Conservation (phyloP, 2,113 vertebrate species). For the Poecilia latipinna region DNA sequence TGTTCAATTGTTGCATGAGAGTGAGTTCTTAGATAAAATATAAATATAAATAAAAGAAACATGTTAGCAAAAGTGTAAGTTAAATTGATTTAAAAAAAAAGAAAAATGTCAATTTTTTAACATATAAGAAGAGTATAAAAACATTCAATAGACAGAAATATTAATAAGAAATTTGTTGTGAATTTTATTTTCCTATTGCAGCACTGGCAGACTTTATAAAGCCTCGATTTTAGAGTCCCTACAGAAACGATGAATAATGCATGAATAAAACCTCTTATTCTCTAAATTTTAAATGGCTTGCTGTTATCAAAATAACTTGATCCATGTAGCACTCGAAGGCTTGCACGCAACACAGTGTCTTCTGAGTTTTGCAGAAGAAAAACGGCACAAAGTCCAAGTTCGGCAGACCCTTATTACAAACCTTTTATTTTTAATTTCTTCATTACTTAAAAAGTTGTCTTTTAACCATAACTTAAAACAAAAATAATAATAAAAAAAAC, state of each 20-base stretch:
- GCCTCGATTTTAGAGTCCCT: conserved; percentile 56
- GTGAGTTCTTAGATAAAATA: not conserved
- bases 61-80: not conserved
- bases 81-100: not conserved
- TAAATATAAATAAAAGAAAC: not conserved
- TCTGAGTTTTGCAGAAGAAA: conserved; percentile 2
- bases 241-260: conserved; percentile 72
- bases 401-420: conserved; percentile 1
- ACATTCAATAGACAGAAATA: conserved; percentile 3
- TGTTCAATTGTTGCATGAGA: not conserved
- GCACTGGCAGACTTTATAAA: conserved; percentile 41
- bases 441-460: not conserved
- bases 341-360: conserved; percentile 54
- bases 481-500: not conserved
- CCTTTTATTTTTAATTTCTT: not conserved
- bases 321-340: conserved; percentile 42
- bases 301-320: conserved; percentile 72
- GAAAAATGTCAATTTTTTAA: conserved; percentile 16
- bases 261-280: conserved; percentile 74
- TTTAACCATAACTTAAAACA: not conserved
- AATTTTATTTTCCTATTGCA: conserved; percentile 26
- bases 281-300: conserved; percentile 74
- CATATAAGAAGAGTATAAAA: not conserved
- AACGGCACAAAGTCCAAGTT: conserved; percentile 3
- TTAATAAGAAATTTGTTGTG: conserved; percentile 17